These are phyloP conservation scores for Pachliopta kotzebuea DNA, from an alignment of 2,888 invertebrate species.

Conservation along the genomic window DNA sequence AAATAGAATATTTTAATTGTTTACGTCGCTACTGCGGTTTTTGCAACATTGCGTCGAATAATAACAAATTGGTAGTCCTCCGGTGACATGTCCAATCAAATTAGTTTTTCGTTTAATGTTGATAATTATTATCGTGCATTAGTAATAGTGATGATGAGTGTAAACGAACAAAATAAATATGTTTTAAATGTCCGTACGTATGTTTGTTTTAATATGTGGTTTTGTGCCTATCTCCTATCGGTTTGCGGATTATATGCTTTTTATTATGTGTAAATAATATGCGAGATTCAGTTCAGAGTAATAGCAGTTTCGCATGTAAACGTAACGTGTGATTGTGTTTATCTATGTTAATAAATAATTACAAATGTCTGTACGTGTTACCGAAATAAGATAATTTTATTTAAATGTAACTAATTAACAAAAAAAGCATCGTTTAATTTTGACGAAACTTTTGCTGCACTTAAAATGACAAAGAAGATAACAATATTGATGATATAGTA, in stretches of 20 bases:
- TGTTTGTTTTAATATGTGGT: constrained; percentile 30
- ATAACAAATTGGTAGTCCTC: constrained; percentile 54
- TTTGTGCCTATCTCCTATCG: constrained; percentile 10
- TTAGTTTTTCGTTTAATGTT: constrained; percentile 54
- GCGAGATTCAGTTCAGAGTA: not conserved
- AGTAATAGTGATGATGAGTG: constrained; percentile 29
- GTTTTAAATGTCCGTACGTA: constrained; percentile 26
- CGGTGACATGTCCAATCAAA: constrained; percentile 53
- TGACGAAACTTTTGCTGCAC: too few relatives aligned
- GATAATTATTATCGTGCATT: constrained; percentile 34
- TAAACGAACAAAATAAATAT: constrained; percentile 27
- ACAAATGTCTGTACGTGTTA: too few relatives aligned
- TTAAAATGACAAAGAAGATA: too few relatives aligned
- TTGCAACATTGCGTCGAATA: constrained; percentile 51
- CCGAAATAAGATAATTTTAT: too few relatives aligned
- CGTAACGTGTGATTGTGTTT: not conserved
- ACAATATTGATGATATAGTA: too few relatives aligned
- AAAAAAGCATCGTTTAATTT: too few relatives aligned
- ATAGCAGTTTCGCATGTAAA: not conserved
- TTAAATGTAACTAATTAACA: too few relatives aligned
- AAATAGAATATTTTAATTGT: constrained; percentile 57
- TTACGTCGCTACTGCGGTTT: constrained; percentile 62
- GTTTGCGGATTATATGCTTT: constrained; percentile 4
- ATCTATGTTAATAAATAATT: not conserved
- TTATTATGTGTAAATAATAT: constrained; percentile 6